Conservation (phyloP, 2,888 invertebrate species). For the Corbicula japonica region DNA sequence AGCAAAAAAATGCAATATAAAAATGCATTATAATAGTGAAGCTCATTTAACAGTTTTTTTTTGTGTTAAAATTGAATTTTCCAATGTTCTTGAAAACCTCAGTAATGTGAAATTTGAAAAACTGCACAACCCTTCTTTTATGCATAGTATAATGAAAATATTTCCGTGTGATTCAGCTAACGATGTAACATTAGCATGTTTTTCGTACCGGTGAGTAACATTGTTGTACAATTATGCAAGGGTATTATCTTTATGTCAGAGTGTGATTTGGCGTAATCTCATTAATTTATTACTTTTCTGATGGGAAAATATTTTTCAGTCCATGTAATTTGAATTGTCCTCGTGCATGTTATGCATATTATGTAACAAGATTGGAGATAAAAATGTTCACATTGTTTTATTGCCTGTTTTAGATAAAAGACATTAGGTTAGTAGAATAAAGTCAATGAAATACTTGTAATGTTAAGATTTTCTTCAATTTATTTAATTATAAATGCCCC, state of each 20-base stretch:
- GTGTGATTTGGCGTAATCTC: constrained; percentile 1
- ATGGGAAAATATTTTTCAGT: constrained; percentile 8
- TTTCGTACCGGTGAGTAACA: constrained; percentile 9
- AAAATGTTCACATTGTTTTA: constrained; percentile 3
- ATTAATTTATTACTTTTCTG: constrained; percentile 29
- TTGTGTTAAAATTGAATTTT: no score
- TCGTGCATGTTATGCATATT: constrained; percentile 7
- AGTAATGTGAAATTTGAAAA: no score
- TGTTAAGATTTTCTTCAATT: no score
- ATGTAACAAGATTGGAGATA: background rate
- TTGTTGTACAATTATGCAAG: constrained; percentile 20
- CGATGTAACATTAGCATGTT: no score
- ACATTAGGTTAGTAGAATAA: no score
- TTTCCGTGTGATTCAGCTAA: constrained; percentile 9
- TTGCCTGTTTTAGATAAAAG: background rate
- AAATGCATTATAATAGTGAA: no score
- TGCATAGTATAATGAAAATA: constrained; percentile 2
- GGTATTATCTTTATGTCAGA: constrained; percentile 10
- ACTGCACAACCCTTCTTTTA: no score
- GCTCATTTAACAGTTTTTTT: no score
- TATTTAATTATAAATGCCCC: no score
- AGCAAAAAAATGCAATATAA: no score
- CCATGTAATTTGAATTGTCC: background rate
- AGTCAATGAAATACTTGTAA: no score
- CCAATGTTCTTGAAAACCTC: no score